Evolutionary conservation across 2,888 invertebrate genomes (phyloP).

Genomic region (Dexiosoma caninum): DNA sequence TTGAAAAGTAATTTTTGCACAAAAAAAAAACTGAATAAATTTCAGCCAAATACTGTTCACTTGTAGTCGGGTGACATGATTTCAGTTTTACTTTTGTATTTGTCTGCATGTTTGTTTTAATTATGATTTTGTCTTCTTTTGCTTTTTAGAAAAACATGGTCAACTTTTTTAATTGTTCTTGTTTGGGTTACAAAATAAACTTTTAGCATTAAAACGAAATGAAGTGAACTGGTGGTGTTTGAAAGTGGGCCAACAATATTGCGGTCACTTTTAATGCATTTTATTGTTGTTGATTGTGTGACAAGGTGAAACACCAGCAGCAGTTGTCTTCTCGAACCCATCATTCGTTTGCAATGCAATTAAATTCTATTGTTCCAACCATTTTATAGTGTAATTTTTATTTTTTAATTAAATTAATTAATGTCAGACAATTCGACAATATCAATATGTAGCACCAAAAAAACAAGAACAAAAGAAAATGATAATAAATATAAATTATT

Average conservation of each 20-base stretch:
- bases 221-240: slow-evolving; percentile 3
- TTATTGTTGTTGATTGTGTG: neutral
- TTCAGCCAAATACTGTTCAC: too few species aligned
- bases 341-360: too few species aligned
- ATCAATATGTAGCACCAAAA: too few species aligned
- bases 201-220: slow-evolving; percentile 12
- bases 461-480: too few species aligned
- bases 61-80: neutral
- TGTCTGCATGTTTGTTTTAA: neutral
- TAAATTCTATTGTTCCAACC: too few species aligned
- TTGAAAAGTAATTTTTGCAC: neutral
- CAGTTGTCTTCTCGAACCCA: neutral
- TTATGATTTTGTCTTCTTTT: neutral
- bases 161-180: slow-evolving; percentile 43
- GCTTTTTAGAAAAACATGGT: neutral
- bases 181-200: slow-evolving; percentile 34
- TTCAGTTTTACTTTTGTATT: neutral
- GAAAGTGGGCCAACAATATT: neutral
- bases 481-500: too few species aligned
- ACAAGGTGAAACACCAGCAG: neutral
- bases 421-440: too few species aligned
- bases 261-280: neutral
- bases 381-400: too few species aligned
- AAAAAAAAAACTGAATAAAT: neutral
- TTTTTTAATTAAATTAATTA: too few species aligned